Conservation (phyloP, 23 tunicate genomes). For the Oikopleura vanhoeffeni region DNA sequence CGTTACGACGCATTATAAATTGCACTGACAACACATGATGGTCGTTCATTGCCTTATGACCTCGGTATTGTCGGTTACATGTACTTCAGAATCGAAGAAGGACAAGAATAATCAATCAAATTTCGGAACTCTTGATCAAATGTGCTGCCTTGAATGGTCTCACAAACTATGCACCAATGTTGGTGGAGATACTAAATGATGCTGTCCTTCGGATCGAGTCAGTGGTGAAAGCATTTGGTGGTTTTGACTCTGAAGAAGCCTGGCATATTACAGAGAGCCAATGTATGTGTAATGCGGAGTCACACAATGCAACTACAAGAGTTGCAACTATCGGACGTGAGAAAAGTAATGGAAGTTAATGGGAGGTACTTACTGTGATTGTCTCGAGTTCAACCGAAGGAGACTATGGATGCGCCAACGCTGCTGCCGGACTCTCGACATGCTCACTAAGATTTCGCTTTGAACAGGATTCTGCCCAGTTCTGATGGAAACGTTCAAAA, state of each 20-base stretch:
- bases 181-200: not conserved
- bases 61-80: too few relatives aligned
- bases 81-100: too few relatives aligned
- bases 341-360: too few relatives aligned
- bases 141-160: not conserved
- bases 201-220: not conserved
- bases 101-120: not conserved
- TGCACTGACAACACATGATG: too few relatives aligned
- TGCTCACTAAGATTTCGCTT: not conserved
- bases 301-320: too few relatives aligned
- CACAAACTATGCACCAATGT: not conserved
- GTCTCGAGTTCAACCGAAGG: too few relatives aligned
- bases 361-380: too few relatives aligned
- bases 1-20: not conserved
- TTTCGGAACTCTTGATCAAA: not conserved
- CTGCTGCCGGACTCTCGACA: not conserved
- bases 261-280: not conserved
- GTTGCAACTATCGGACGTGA: too few relatives aligned
- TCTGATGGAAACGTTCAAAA: not conserved
- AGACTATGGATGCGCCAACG: not conserved
- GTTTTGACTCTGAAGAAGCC: too few relatives aligned
- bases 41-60: not conserved
- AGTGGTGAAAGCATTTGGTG: not conserved
- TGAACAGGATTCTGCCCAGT: not conserved
- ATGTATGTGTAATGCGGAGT: not conserved